These are phyloP conservation scores for Synodontis membranacea DNA, from an alignment of 2,113 vertebrate genomes.

Conservation along the genomic window DNA sequence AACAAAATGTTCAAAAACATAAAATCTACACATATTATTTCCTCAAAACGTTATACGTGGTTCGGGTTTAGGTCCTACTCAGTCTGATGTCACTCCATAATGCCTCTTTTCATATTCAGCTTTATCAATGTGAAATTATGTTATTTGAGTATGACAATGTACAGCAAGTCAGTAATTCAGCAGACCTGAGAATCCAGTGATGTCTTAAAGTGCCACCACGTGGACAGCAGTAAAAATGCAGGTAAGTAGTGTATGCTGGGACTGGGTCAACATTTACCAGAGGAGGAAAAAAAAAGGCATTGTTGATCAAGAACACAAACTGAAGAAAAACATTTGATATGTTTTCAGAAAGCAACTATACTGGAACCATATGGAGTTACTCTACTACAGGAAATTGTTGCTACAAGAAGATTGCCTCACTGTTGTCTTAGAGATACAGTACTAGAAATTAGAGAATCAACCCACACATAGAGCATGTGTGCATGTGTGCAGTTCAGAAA, in stretches of 20 bases:
- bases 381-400: neutral
- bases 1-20: too few relatives aligned
- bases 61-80: too few relatives aligned
- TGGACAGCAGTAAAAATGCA: conserved; percentile 1
- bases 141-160: neutral
- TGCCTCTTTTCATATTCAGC: neutral
- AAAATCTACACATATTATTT: too few relatives aligned
- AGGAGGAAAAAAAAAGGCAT: neutral
- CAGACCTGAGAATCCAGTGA: neutral
- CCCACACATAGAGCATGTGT: neutral
- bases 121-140: neutral
- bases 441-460: neutral
- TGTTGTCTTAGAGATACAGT: neutral
- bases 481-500: neutral
- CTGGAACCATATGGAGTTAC: neutral
- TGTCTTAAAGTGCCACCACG: neutral
- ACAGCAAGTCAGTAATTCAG: too few relatives aligned
- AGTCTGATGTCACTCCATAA: neutral
- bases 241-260: neutral
- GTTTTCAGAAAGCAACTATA: neutral
- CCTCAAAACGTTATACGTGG: too few relatives aligned
- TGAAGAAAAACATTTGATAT: neutral
- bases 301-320: neutral
- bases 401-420: neutral
- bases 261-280: neutral